phyloP scores from a whole-genome alignment of 30 jellyfish, hydroid and myxozoan genomes.

The Cassiopea xamachana region DNA sequence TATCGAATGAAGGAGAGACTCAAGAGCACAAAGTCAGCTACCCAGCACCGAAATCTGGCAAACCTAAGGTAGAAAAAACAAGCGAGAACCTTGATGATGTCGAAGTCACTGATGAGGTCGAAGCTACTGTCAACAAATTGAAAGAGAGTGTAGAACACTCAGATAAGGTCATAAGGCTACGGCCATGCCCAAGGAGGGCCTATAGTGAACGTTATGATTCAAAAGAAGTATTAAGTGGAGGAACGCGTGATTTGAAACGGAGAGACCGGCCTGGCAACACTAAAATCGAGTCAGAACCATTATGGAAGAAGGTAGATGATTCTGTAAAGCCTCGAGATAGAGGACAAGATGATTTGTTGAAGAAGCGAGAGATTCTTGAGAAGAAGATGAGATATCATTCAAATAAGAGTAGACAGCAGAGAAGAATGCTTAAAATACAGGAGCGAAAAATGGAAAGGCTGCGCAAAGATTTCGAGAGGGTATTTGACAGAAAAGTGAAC shows the following conservation, averaged over 20 bases:
- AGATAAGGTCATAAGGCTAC: neutral
- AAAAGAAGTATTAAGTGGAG: neutral
- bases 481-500: constrained; percentile 8
- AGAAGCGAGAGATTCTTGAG: constrained; percentile 31
- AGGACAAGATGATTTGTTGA: constrained; percentile 3
- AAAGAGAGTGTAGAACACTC: neutral
- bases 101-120: constrained; percentile 11
- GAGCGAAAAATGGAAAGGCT: constrained; percentile 7
- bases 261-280: constrained; percentile 4
- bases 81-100: neutral
- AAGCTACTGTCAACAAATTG: neutral
- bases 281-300: constrained; percentile 4
- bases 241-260: constrained; percentile 16
- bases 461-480: constrained; percentile 25
- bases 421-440: neutral
- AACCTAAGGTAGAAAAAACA: neutral
- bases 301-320: constrained; percentile 7
- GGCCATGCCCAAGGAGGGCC: neutral
- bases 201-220: neutral
- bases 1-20: constrained; percentile 21
- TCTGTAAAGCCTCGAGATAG: constrained; percentile 15
- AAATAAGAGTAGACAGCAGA: constrained; percentile 26
- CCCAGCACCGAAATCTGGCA: constrained; percentile 20
- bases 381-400: constrained; percentile 53
- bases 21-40: constrained; percentile 38